Evolutionary conservation across 2,113 vertebrate genomes (phyloP), one percentile per base, ranked within the genome.

Genomic region (Elgaria multicarinata): DNA sequence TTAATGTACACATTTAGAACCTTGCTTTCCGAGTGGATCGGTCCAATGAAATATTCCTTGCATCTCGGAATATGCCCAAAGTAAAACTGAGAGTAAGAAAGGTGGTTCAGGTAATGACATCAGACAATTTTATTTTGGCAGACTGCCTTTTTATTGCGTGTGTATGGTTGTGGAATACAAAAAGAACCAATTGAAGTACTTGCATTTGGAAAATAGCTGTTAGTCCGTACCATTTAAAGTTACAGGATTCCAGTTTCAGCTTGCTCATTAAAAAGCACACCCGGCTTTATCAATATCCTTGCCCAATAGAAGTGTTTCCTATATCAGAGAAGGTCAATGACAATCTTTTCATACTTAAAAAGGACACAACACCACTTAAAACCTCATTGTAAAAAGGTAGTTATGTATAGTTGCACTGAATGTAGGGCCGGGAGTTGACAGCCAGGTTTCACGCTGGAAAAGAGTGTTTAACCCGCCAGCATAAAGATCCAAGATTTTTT

Each of bases 101-200:
- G 18, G 0, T 31, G 26, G 3, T 44, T 44, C 44, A 67, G 85
- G 36, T 26, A 91, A 77, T 50, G 72, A 79, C 46, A 84, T 1
- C 7, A 87, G 74, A 78, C 86, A 62, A 46, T 6, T n/a, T 39
- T 44, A 64, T 84, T 89, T 94, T 95, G 94, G 93, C 95, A 94
- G 95, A 95, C 94, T 87, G 93, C 86, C 93, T 92, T 96, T 96
- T 96, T 89, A 96, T 96, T 96, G 95, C 93, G 89, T 55, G 92
- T 95, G 93, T 77, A 91, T 92, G 94, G 90, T 93, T 88, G 79
- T 10, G 94, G 93, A 94, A 95, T 94, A 94, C 90, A 96, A 84
- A 93, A 92, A 92, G n/a, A 85, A 31, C 92, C 86, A 44, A 93
- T 46, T 83, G 89, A 4, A 94, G 86, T 78, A 87, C 89, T 80